These are phyloP conservation scores for Azorinus chamasolen DNA, from an alignment of 2,888 invertebrate species.

Conservation along the genomic window DNA sequence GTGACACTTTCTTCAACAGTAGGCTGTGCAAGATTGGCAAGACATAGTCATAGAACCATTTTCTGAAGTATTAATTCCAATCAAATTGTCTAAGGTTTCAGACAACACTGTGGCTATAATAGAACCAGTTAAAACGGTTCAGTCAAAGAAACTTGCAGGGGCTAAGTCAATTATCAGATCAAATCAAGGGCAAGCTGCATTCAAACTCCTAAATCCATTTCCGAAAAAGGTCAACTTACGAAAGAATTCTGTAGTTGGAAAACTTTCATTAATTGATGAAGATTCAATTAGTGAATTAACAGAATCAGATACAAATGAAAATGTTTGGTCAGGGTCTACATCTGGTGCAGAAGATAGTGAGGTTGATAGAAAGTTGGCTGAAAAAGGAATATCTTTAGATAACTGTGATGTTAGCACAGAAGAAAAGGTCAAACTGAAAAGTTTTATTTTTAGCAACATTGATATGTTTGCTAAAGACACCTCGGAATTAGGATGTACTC, in stretches of 20 bases:
- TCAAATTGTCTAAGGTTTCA: constrained; percentile 26
- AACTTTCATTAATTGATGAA: constrained; percentile 22
- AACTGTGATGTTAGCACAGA: constrained; percentile 14
- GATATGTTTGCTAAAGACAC: constrained; percentile 2
- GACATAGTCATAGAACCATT: constrained; percentile 7
- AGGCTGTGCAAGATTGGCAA: constrained; percentile 25
- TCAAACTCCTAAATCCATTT: constrained; percentile 36
- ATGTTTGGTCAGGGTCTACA: neutral
- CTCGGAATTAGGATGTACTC: too few species aligned
- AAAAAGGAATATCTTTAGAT: constrained; percentile 32
- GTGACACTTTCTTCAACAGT: neutral
- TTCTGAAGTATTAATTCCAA: constrained; percentile 25
- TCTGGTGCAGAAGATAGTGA: too few species aligned
- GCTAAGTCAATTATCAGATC: constrained; percentile 23
- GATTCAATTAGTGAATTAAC: constrained; percentile 5
- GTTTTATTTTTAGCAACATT: constrained; percentile 35
- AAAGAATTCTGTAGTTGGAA: constrained; percentile 27
- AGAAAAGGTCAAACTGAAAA: constrained; percentile 16
- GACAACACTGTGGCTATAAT: neutral
- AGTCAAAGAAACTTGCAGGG: constrained; percentile 20
- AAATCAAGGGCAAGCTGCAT: constrained; percentile 12
- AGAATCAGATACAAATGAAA: constrained; percentile 8
- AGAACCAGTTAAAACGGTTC: constrained; percentile 23
- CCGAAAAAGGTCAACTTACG: constrained; percentile 1
- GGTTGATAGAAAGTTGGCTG: constrained; percentile 1